These are phyloP conservation scores for Panorpa germanica DNA, from an alignment of 2,888 invertebrate species.

Conservation along the genomic window DNA sequence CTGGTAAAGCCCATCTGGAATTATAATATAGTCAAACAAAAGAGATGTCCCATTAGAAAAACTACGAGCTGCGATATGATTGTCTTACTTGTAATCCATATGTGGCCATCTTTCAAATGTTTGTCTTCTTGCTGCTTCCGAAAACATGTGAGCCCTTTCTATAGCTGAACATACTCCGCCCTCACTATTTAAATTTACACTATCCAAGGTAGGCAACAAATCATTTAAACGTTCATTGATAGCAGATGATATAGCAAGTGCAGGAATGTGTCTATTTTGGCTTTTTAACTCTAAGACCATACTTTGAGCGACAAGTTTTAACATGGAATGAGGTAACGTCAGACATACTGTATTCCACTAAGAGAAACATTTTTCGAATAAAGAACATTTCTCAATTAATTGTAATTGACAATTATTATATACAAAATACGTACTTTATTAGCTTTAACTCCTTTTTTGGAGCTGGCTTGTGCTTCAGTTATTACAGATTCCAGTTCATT, in stretches of 20 bases:
- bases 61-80: not conserved
- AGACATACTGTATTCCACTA: constrained; percentile 87
- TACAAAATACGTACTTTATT: constrained; percentile 48
- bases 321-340: constrained; percentile 55
- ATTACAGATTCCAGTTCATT: constrained; percentile 63
- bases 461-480: constrained; percentile 44
- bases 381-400: constrained; percentile 9
- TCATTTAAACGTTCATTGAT: constrained; percentile 73
- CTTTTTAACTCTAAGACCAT: constrained; percentile 67
- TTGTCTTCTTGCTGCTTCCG: constrained; percentile 75
- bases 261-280: constrained; percentile 67
- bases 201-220: constrained; percentile 42
- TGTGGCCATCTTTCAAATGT: constrained; percentile 93
- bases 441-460: constrained; percentile 73
- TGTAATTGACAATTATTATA: constrained; percentile 8
- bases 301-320: constrained; percentile 61
- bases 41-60: not conserved
- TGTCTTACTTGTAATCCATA: constrained; percentile 79
- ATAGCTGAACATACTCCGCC: constrained; percentile 25
- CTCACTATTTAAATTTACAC: no score
- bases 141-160: constrained; percentile 57
- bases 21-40: constrained; percentile 5
- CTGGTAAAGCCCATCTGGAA: constrained; percentile 79
- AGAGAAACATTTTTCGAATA: constrained; percentile 16
- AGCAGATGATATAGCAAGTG: constrained; percentile 74